Percentiles rank a stretch among this genome's conserved stretches.
phyloP scores from a whole-genome alignment of 1,140 invertebrate species.

The Platorchestia sp. region DNA sequence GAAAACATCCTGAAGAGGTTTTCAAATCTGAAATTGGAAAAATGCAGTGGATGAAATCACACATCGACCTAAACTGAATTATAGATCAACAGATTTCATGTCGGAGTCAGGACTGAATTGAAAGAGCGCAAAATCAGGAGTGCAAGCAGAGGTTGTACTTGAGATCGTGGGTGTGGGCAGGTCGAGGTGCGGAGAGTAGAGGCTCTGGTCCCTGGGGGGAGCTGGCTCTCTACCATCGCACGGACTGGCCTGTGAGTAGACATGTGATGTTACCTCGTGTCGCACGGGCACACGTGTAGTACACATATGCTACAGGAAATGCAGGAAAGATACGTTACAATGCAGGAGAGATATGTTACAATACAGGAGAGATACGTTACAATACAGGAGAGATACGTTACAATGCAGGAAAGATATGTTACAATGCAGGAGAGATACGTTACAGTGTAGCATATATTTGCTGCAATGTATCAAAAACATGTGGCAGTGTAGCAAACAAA shows the following conservation, averaged over 20 bases:
- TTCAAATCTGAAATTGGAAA: background rate
- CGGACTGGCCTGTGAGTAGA: background rate
- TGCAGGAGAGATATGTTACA: background rate
- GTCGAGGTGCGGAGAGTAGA: background rate
- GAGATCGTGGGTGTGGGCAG: background rate
- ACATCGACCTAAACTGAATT: background rate
- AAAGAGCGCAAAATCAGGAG: background rate
- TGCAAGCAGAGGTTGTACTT: background rate
- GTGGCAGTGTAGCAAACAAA: no score
- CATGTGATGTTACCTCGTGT: background rate
- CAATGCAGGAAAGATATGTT: background rate
- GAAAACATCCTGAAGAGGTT: background rate
- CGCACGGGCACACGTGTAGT: background rate
- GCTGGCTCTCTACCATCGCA: no score
- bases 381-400: background rate
- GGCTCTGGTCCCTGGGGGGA: background rate
- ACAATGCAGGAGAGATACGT: background rate
- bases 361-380: background rate
- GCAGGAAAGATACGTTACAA: background rate
- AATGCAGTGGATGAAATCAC: background rate
- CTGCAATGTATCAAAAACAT: background rate
- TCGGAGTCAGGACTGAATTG: background rate
- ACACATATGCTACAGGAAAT: background rate
- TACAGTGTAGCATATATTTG: background rate
- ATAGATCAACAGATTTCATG: background rate